phyloP scores from a whole-genome alignment of 2,797 vertebrate species.

The Diplodus puntazzo region DNA sequence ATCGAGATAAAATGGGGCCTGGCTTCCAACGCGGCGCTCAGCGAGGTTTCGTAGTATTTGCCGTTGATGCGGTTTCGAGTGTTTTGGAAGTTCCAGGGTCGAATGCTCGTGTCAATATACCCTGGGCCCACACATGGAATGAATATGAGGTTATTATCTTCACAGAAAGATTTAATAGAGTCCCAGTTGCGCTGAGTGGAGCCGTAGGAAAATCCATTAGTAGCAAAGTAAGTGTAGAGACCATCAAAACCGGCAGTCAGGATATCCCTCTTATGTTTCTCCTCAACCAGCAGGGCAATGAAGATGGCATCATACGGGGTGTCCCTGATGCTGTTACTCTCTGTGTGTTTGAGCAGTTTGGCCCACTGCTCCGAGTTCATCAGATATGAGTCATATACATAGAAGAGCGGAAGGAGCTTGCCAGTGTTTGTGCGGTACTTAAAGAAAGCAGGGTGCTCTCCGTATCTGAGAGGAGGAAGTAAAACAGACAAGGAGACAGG shows the following conservation, averaged over 20 bases:
- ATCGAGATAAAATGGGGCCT: constrained; percentile 92
- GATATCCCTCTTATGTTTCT: constrained; percentile 93
- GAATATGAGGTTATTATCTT: constrained; percentile 92
- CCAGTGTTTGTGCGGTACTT: constrained; percentile 89
- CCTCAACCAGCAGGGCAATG: constrained; percentile 94
- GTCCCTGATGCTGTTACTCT: constrained; percentile 89
- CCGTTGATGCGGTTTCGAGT: constrained; percentile 96
- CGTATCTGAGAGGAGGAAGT: constrained; percentile 88
- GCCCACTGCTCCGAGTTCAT: constrained; percentile 93
- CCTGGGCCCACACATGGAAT: constrained; percentile 96
- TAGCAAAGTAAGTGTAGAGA: constrained; percentile 97
- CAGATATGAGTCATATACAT: constrained; percentile 97
- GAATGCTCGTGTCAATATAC: constrained; percentile 94
- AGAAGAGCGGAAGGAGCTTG: constrained; percentile 92
- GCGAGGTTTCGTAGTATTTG: constrained; percentile 94
- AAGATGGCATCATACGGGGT: constrained; percentile 93
- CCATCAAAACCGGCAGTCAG: constrained; percentile 94
- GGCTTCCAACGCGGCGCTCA: constrained; percentile 89
- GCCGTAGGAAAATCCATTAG: constrained; percentile 97
- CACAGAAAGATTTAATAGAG: constrained; percentile 91
- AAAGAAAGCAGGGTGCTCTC: constrained; percentile 95
- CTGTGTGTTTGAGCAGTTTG: constrained; percentile 89
- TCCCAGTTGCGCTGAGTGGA: constrained; percentile 96
- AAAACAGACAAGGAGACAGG: neutral
- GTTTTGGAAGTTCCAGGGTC: constrained; percentile 96